Evolutionary conservation across 2,113 vertebrate genomes (phyloP), one percentile per base, ranked within the genome.

Genomic region (Corythornis madagascariensis): DNA sequence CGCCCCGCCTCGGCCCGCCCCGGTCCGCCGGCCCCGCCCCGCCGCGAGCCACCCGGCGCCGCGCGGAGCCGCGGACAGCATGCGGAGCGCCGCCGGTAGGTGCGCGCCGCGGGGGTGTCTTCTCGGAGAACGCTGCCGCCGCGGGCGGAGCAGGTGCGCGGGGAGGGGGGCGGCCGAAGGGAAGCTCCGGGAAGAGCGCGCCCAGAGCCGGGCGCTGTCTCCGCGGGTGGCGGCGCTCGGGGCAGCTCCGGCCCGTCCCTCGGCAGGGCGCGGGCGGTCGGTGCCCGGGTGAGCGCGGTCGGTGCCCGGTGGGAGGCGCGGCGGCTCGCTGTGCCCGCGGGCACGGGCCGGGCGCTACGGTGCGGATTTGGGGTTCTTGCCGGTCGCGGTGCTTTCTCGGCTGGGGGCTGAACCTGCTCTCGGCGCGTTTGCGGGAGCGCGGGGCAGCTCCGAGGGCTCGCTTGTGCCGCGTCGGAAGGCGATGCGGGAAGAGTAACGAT

Each of bases 401-500:
- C 35, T 2, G 55, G 3, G 48, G 10, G 57, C 63, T 13, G 12
- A 8, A 26, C 26, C 72, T 53, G 69, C 12, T 8, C 48, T 60
- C 28, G 0, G 45, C 28, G 24, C 24, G 19, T 6, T 4, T 0
- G n/a, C 6, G 25, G 13, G 5, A 2, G 1, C 8, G 43, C 28
- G 3, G 66, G 20, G 33, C 14, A 3, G 0, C 9, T 21, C 26
- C 6, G 24, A 0, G 50, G 28, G 21, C 48, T 71, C 24, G 40
- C 47, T 28, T 4, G 5, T 8, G 38, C 29, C 2, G 56, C 2
- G 38, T 18, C 28, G 60, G 60, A 10, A 17, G 18, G 90, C 35
- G 28, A 9, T 40, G 26, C 59, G 4, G 79, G 59, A 66, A 18
- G 21, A 79, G 55, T 25, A 43, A 9, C 9, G 73, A 3, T 29